Percentiles rank a stretch among this genome's conserved stretches.
phyloP scores from a whole-genome alignment of 2,888 invertebrate species.

The Eurytoma californica region DNA sequence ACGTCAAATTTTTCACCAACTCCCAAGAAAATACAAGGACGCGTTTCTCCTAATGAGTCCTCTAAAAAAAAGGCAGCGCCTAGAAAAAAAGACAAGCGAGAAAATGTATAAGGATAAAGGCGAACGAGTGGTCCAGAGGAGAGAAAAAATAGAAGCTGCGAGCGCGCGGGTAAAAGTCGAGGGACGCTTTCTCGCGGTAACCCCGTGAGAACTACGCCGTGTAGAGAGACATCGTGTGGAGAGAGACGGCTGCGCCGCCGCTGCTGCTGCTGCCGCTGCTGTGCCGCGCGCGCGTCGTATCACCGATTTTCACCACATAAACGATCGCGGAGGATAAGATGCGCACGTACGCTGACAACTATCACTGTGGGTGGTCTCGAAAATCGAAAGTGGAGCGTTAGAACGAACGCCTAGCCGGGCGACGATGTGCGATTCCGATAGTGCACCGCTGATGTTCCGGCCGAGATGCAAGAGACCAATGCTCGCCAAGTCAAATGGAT shows the following conservation, averaged over 20 bases:
- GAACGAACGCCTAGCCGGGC: not conserved
- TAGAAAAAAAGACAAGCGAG: conserved; percentile 22
- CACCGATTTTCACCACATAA: conserved; percentile 25
- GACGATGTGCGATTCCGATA: conserved; percentile 24
- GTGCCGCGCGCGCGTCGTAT: not conserved
- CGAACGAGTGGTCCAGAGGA: not conserved
- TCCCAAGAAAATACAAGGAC: too few species aligned
- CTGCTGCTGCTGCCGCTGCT: not conserved
- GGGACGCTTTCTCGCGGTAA: conserved; percentile 68
- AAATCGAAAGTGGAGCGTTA: conserved; percentile 60
- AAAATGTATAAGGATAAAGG: conserved; percentile 28
- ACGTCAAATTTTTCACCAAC: too few species aligned
- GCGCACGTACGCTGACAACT: conserved; percentile 56
- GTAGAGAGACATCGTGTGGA: conserved; percentile 51
- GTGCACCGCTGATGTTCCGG: not conserved
- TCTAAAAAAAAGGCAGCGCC: too few species aligned
- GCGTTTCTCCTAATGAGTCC: too few species aligned
- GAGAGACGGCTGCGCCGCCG: not conserved
- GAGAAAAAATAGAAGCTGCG: conserved; percentile 23
- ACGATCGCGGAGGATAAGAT: conserved; percentile 56
- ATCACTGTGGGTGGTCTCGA: conserved; percentile 59
- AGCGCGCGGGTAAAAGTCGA: conserved; percentile 30
- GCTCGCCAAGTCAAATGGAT: too few species aligned
- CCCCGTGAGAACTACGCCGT: conserved; percentile 70
- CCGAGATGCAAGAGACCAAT: too few species aligned